phyloP scores from a whole-genome alignment of 2,797 vertebrate genomes.

The Lepus townsendii region DNA sequence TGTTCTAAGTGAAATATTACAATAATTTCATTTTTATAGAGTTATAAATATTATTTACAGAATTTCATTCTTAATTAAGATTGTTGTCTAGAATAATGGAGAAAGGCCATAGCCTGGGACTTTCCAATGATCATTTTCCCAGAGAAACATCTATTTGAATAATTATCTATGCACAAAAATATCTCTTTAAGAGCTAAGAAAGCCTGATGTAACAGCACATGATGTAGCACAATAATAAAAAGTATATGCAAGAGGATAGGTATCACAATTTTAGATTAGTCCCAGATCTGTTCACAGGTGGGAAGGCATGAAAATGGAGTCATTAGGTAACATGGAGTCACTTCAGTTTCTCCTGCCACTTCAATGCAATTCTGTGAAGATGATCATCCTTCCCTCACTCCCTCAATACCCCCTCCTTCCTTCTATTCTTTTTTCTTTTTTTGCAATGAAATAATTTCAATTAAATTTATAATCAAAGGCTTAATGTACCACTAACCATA shows the following conservation, averaged over 20 bases:
- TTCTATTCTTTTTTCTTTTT: too few species aligned
- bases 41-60: background rate
- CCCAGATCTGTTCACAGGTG: too few species aligned
- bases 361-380: too few species aligned
- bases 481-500: too few species aligned
- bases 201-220: background rate
- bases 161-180: background rate
- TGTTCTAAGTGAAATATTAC: background rate
- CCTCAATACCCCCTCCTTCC: too few species aligned
- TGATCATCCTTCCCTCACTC: too few species aligned
- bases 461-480: too few species aligned
- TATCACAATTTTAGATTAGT: too few species aligned
- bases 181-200: background rate
- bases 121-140: background rate
- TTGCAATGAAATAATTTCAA: too few species aligned
- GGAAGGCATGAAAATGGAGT: too few species aligned
- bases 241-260: background rate
- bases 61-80: background rate
- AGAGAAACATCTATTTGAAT: background rate
- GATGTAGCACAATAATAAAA: background rate
- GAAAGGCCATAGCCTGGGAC: background rate
- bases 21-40: slow-evolving; percentile 20
- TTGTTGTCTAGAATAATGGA: background rate
- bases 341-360: too few species aligned
- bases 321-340: too few species aligned